Evolutionary conservation across 2,113 vertebrate genomes (phyloP).

Genomic region (Calonectris borealis): DNA sequence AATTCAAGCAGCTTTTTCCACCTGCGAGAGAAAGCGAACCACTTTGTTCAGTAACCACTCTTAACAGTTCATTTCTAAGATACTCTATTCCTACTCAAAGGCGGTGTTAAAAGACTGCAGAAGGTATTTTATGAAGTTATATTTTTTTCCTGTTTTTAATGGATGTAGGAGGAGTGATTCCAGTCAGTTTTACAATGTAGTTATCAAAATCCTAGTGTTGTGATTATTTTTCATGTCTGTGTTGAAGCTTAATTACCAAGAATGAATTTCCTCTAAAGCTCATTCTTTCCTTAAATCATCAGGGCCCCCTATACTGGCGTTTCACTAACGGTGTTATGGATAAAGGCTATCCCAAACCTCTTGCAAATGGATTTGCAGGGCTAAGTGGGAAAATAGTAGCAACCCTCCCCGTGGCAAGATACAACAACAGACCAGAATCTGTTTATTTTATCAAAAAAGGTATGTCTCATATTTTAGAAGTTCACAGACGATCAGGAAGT

Average conservation of each 20-base stretch:
- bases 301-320: constrained; percentile 91
- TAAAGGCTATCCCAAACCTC: constrained; percentile 81
- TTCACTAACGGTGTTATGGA: constrained; percentile 88
- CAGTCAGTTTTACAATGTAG: background rate
- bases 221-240: background rate
- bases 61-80: background rate
- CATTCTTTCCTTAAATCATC: background rate
- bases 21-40: background rate
- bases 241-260: background rate
- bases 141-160: background rate
- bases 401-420: constrained; percentile 85
- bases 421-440: constrained; percentile 81
- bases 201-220: background rate
- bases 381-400: constrained; percentile 84
- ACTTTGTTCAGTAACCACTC: background rate
- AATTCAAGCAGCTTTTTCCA: background rate
- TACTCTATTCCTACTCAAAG: background rate
- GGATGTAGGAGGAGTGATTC: background rate
- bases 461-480: background rate
- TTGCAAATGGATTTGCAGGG: constrained; percentile 84
- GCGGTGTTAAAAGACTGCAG: background rate
- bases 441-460: constrained; percentile 96
- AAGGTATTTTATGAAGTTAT: background rate
- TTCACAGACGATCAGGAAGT: background rate
- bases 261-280: background rate